Percentiles rank a stretch among this genome's conserved stretches.
Conservation (phyloP, 2,113 vertebrate species). For the Irena cyanogastra region DNA sequence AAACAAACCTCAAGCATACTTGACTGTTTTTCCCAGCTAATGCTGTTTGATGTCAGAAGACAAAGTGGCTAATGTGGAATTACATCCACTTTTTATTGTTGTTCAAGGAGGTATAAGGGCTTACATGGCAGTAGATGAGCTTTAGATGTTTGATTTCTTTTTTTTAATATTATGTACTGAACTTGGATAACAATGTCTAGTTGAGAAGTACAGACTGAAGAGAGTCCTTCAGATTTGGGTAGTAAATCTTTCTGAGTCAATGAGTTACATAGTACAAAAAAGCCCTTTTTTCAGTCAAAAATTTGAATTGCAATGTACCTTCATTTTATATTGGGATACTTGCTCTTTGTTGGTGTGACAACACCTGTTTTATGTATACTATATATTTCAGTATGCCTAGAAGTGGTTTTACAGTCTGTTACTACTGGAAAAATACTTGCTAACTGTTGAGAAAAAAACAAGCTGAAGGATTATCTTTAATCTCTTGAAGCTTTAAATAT, state of each 20-base stretch:
- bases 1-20: slow-evolving; percentile 2
- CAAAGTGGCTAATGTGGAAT: slow-evolving; percentile 24
- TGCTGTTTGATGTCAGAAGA: slow-evolving; percentile 26
- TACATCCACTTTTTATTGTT: not conserved
- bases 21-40: slow-evolving; percentile 29
- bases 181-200: not conserved
- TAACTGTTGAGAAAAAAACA: not conserved
- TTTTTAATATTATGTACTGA: not conserved
- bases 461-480: not conserved
- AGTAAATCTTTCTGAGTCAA: not conserved
- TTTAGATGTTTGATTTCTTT: not conserved
- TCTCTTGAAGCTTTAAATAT: not conserved
- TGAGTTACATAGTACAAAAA: not conserved
- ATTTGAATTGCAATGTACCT: not conserved
- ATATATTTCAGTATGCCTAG: not conserved
- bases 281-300: not conserved
- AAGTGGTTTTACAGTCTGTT: not conserved
- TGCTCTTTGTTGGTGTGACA: not conserved
- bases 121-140: not conserved
- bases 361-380: not conserved
- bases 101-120: not conserved
- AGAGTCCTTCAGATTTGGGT: not conserved
- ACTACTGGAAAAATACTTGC: not conserved
- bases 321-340: not conserved
- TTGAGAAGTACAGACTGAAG: not conserved